Percentiles rank a stretch among this genome's conserved stretches.
Conservation (phyloP, 2,113 vertebrate genomes). For the Lepisosteus oculatus region DNA sequence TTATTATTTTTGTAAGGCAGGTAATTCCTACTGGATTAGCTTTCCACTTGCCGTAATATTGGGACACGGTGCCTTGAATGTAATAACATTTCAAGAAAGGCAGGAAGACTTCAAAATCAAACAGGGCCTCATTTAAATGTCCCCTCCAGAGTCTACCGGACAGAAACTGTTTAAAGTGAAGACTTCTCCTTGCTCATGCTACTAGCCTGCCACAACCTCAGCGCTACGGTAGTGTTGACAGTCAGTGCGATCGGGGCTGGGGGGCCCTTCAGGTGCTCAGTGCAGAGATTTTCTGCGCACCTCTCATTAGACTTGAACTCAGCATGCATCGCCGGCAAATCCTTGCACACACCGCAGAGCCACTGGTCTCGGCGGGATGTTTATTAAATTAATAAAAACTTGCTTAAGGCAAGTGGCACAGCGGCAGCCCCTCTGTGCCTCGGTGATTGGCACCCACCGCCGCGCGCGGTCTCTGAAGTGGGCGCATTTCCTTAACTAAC, state of each 20-base stretch:
- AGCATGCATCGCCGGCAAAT: conserved; percentile 32
- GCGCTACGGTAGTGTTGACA: not conserved
- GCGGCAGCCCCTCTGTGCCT: conserved; percentile 50
- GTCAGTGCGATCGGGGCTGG: too few relatives aligned
- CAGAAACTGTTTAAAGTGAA: not conserved
- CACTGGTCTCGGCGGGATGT: conserved; percentile 59
- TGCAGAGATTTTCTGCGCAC: conserved; percentile 9
- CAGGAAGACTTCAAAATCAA: too few relatives aligned
- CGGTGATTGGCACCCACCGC: conserved; percentile 64
- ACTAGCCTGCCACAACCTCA: not conserved
- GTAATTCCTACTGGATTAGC: too few relatives aligned
- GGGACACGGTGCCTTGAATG: too few relatives aligned
- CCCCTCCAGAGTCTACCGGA: too few relatives aligned
- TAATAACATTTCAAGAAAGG: too few relatives aligned
- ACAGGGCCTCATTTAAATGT: not conserved
- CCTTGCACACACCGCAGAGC: conserved; percentile 26
- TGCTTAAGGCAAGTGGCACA: conserved; percentile 59
- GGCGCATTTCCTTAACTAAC: conserved; percentile 69
- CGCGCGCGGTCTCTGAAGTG: conserved; percentile 43
- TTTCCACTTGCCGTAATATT: too few relatives aligned
- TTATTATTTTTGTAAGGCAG: conserved; percentile 55
- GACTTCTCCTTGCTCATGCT: not conserved
- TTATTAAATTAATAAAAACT: conserved; percentile 76
- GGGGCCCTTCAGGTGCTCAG: too few relatives aligned
- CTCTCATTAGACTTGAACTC: conserved; percentile 52